phyloP scores from a whole-genome alignment of 2,797 vertebrate species.

The Melanotaenia trifasciata region DNA sequence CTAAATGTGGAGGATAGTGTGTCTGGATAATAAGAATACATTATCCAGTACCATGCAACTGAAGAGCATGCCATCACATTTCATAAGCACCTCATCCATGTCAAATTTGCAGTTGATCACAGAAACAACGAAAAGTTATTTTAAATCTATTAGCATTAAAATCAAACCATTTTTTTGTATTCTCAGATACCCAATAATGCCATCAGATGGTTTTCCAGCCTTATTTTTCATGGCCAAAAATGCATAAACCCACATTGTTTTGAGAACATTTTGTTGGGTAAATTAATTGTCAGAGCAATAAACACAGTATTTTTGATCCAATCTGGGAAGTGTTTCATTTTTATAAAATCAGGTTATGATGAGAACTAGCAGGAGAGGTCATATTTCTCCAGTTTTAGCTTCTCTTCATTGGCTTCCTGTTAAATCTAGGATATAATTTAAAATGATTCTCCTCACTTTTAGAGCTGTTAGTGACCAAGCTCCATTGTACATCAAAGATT shows the following conservation, averaged over 20 bases:
- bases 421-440: no score
- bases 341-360: no score
- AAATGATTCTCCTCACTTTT: no score
- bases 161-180: neutral
- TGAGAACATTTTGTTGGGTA: no score
- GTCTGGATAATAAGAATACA: constrained; percentile 39
- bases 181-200: neutral
- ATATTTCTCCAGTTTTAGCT: no score
- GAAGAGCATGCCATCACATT: constrained; percentile 31
- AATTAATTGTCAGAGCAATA: no score
- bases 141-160: neutral
- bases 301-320: no score
- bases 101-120: constrained; percentile 7
- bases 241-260: neutral
- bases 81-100: constrained; percentile 7
- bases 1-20: constrained; percentile 20
- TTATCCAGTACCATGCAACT: constrained; percentile 28
- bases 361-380: no score
- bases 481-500: no score
- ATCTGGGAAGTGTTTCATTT: no score
- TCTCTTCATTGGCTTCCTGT: no score
- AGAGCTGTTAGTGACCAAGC: no score
- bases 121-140: neutral
- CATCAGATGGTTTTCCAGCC: neutral
- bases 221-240: neutral